phyloP scores from a whole-genome alignment of 2,113 vertebrate genomes.

The Lophura nycthemera region DNA sequence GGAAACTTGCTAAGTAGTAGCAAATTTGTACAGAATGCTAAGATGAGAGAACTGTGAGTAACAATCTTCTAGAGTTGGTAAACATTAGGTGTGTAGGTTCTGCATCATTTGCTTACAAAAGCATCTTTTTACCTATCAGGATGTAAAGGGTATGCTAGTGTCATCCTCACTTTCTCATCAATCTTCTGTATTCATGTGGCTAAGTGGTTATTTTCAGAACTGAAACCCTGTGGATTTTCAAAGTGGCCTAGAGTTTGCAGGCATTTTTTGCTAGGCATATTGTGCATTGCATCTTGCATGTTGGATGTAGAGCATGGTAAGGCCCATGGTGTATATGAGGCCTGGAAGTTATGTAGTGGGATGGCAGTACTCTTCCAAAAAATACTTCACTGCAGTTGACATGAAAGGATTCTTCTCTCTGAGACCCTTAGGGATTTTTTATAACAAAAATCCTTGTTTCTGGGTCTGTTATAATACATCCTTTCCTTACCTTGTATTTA shows the following conservation, averaged over 20 bases:
- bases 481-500: background rate
- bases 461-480: background rate
- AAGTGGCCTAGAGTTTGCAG: background rate
- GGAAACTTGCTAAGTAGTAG: background rate
- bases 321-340: background rate
- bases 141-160: background rate
- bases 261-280: background rate
- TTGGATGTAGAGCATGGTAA: background rate
- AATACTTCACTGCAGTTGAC: background rate
- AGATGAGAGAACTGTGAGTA: background rate
- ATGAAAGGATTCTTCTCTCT: background rate
- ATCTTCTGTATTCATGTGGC: background rate
- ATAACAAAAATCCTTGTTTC: background rate
- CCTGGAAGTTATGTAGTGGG: fast-evolving
- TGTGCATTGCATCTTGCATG: background rate
- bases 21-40: background rate
- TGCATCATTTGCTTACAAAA: background rate
- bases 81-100: no score
- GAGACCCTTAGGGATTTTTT: background rate
- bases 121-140: background rate
- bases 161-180: background rate
- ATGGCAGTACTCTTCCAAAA: background rate
- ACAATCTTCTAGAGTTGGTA: background rate
- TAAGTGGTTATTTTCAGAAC: background rate
- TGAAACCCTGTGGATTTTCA: background rate